Conservation (phyloP, 1,140 invertebrate species). For the Pseudomyrmex dendroicus region DNA sequence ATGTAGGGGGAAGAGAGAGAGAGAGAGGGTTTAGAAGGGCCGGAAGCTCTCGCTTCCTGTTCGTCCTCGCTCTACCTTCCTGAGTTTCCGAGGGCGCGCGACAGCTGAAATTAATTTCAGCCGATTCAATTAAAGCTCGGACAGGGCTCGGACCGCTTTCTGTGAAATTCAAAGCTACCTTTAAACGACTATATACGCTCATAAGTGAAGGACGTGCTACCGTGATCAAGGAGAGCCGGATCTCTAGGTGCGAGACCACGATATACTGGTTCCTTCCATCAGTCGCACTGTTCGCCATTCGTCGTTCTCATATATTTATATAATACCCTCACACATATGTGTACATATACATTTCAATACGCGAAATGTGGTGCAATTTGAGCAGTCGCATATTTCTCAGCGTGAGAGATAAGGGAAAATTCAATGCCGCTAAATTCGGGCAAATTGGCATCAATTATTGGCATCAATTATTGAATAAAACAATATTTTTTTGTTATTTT, state of each 20-base stretch:
- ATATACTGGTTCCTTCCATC: slow-evolving; percentile 39
- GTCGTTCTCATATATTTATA: slow-evolving; percentile 32
- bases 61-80: slow-evolving; percentile 55
- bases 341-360: neutral
- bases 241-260: slow-evolving; percentile 30
- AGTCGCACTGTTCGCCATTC: slow-evolving; percentile 32
- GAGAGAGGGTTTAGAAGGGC: slow-evolving; percentile 29
- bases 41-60: slow-evolving; percentile 69
- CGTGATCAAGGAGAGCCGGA: slow-evolving; percentile 61
- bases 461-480: neutral
- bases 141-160: slow-evolving; percentile 74
- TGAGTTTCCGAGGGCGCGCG: slow-evolving; percentile 75
- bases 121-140: slow-evolving; percentile 82
- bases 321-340: neutral
- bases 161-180: slow-evolving; percentile 68
- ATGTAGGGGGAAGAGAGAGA: too few species aligned
- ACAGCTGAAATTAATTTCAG: slow-evolving; percentile 83
- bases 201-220: slow-evolving; percentile 60
- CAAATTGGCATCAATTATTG: neutral
- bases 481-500: neutral
- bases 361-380: neutral
- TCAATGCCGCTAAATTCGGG: too few species aligned
- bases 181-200: slow-evolving; percentile 56
- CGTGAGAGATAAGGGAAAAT: too few species aligned
- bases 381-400: neutral